Evolutionary conservation across 2,113 vertebrate species (phyloP).

Genomic region (Nothoprocta pentlandii): DNA sequence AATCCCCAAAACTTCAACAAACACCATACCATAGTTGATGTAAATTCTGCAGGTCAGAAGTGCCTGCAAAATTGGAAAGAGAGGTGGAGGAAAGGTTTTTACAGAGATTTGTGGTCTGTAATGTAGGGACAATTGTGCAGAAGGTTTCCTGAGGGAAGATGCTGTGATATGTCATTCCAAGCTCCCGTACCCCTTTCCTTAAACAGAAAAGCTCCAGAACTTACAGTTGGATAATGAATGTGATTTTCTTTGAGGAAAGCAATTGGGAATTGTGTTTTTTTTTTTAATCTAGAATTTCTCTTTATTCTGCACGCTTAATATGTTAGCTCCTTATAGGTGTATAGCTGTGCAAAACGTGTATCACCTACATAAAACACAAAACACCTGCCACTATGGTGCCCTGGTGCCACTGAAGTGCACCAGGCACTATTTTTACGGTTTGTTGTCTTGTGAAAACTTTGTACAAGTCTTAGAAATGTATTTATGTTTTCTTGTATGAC

Average conservation of each 20-base stretch:
- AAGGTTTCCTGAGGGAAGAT: not conserved
- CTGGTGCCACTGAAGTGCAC: not conserved
- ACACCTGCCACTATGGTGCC: not conserved
- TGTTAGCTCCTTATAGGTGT: not conserved
- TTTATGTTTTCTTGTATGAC: not conserved
- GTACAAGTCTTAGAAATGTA: not conserved
- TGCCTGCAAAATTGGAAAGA: not conserved
- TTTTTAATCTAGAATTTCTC: not conserved
- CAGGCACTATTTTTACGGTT: not conserved
- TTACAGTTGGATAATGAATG: not conserved
- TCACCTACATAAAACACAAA: not conserved
- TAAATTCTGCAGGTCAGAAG: not conserved
- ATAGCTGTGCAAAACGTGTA: not conserved
- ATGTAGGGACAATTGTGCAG: not conserved
- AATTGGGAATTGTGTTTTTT: not conserved
- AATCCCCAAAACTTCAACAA: not conserved
- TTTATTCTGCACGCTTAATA: not conserved
- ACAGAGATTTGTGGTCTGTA: not conserved
- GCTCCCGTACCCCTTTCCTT: accelerated
- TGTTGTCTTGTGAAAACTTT: not conserved
- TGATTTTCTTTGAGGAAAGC: not conserved
- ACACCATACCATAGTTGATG: not conserved
- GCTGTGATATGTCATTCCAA: not conserved
- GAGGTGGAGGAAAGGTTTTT: not conserved
- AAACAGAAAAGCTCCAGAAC: not conserved